Evolutionary conservation across 2,888 invertebrate genomes (phyloP), one percentile per base, ranked within the genome.

Genomic region (Ecdyonurus torrentis): DNA sequence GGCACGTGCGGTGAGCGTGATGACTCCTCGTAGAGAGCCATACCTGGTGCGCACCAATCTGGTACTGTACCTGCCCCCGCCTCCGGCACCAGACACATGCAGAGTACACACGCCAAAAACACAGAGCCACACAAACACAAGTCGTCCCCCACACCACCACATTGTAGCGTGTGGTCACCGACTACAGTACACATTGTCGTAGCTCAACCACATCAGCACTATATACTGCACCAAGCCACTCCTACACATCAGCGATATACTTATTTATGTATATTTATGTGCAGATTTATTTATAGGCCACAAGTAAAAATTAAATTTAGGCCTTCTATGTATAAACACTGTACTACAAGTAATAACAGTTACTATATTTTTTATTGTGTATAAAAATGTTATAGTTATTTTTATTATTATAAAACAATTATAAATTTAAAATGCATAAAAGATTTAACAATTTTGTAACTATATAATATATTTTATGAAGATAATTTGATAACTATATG

Each of bases 21-120:
- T 84, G 74, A 91, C 84, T 63, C 93, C 95, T 59, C 92, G 83
- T 71, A 95, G 77, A 65, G 87, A 84, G 50, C 94, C 95, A 80
- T 93, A 94, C 74, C 91, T 89, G 68, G 94, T 95, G 72, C 85
- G 83, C 68, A 94, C 88, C 66, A 91, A 84, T 69, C 88, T 82
- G 67, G 87, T 86, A 76, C 87, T 87, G 77, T 88, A 88, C 7
- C 10, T n/a, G 10, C 55, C 55, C 7, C 55, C 55, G 10, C 55
- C 55, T 55, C 55, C 55, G 55, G 55, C 55, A 5, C 55, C 55
- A 7, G 55, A 55, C 55, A 55, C 55, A 7, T n/a, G n/a, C 10
- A 50, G 50, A 18, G 50, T 18, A n/a, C 55, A n/a, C 55, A 55
- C 55, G 15, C 5, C 7, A 18, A 50, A 18, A 5, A 55, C 7